Conservation (phyloP, 2,888 invertebrate species). For the Ischnura elegans region DNA sequence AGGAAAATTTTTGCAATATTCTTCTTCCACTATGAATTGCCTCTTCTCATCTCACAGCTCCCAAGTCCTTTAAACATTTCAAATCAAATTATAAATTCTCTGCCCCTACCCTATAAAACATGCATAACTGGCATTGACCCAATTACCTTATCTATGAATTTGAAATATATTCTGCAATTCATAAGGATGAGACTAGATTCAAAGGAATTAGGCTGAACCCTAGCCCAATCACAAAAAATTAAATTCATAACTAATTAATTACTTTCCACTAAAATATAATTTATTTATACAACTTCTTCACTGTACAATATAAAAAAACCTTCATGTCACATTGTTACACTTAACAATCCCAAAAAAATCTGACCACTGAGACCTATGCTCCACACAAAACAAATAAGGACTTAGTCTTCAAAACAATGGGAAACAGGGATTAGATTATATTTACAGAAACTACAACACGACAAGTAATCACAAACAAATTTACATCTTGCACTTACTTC, state of each 20-base stretch:
- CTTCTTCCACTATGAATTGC: too few species aligned
- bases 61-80: too few species aligned
- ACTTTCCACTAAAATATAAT: slow-evolving; percentile 52
- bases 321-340: slow-evolving; percentile 19
- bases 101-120: too few species aligned
- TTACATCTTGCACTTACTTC: neutral
- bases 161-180: too few species aligned
- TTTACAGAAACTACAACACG: neutral
- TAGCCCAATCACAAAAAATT: neutral
- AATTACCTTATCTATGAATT: too few species aligned
- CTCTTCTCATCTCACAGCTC: too few species aligned
- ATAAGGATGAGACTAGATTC: too few species aligned
- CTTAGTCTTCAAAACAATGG: neutral
- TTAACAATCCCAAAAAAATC: slow-evolving; percentile 48
- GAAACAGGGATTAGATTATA: neutral
- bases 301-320: slow-evolving; percentile 55
- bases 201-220: too few species aligned
- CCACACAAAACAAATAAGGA: neutral
- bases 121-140: too few species aligned
- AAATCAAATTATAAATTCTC: too few species aligned
- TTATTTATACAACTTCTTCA: slow-evolving; percentile 49
- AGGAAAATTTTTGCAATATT: too few species aligned
- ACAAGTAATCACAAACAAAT: slow-evolving; percentile 17
- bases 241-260: neutral
- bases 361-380: neutral